Base-by-base conservation (phyloP, 1,140 invertebrate genomes). In the Cepaea nemoralis region DNA sequence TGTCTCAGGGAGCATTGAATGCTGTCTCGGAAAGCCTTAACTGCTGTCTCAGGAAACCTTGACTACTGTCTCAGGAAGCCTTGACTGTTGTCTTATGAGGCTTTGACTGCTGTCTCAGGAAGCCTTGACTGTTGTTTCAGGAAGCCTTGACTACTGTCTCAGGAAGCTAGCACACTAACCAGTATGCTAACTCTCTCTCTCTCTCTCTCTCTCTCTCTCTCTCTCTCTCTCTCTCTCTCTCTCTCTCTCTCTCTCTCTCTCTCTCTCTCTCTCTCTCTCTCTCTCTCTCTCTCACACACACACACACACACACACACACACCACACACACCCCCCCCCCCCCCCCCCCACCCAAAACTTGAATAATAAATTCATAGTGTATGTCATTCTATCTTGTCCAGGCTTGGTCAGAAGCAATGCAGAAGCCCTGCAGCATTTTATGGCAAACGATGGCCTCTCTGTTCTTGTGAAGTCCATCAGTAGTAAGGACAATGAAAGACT, bases 401-500 rank as follows among this genome's bases (percentile, higher is more conserved):
- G 75, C 50, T n/a, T 79, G 24, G 59, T 69, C 27, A 24, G 77
- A 31, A 79, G 31, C 77, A 79, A 79, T 27, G 14, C 35, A 31
- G 59, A 69, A 45, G 77, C 66, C n/a, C 63, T 67, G 31, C 12
- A n/a, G 3, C 37, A 48, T 33, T 42, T 79, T 10, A 6, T 69
- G 33, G 77, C 63, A 27, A 24, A 45, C 0, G 77, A 79, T 69
- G 77, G 77, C 5, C 66, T 79, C 5, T 31, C 37, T 69, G 77
- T 79, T 31, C 66, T 79, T 35, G 37, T 79, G n/a, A 67, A 63
- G n/a, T 59, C 63, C 0, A 59, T 79, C 8, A 12, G 48, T 16
- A 79, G 77, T 79, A 24, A 42, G 33, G 77, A 79, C 22, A n/a
- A n/a, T n/a, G 77, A 79, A 27, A 79, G 45, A 48, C 59, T 79